phyloP scores from a whole-genome alignment of 2,113 vertebrate genomes.

The Herpetotheres cachinnans region DNA sequence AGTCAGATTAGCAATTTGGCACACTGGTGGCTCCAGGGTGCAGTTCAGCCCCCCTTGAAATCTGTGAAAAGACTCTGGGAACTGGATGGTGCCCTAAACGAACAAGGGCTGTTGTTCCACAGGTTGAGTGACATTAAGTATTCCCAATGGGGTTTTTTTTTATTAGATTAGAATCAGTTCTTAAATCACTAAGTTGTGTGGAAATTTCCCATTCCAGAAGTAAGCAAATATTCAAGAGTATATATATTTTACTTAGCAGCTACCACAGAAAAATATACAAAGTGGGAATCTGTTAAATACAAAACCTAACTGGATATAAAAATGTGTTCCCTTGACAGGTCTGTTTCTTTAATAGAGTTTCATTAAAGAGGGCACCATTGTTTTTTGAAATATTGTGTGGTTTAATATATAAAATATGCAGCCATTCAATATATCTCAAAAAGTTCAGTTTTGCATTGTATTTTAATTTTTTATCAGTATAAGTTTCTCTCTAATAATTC shows the following conservation, averaged over 20 bases:
- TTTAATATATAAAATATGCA: constrained; percentile 25
- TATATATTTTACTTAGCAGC: constrained; percentile 67
- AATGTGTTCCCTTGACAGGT: constrained; percentile 31
- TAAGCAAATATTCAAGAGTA: constrained; percentile 58
- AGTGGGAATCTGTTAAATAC: constrained; percentile 47
- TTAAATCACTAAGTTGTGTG: constrained; percentile 59
- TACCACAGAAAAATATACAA: constrained; percentile 65
- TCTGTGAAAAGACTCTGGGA: not conserved
- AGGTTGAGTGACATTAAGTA: constrained; percentile 24
- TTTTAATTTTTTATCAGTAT: not conserved
- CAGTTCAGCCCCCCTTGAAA: not conserved
- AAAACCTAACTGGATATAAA: constrained; percentile 48
- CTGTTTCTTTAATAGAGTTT: constrained; percentile 40
- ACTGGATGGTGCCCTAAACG: not conserved
- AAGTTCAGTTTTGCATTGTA: not conserved
- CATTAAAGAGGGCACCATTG: constrained; percentile 42
- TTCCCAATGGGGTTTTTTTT: not conserved
- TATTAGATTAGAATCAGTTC: constrained; percentile 51
- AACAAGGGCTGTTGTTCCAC: constrained; percentile 45
- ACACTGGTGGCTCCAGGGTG: not conserved
- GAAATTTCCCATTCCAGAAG: constrained; percentile 63
- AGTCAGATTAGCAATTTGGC: not conserved
- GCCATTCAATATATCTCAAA: not conserved
- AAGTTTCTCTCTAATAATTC: not conserved
- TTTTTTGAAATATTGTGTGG: constrained; percentile 31